Evolutionary conservation across 1,140 invertebrate species (phyloP).

Genomic region (Meloidogyne floridensis): DNA sequence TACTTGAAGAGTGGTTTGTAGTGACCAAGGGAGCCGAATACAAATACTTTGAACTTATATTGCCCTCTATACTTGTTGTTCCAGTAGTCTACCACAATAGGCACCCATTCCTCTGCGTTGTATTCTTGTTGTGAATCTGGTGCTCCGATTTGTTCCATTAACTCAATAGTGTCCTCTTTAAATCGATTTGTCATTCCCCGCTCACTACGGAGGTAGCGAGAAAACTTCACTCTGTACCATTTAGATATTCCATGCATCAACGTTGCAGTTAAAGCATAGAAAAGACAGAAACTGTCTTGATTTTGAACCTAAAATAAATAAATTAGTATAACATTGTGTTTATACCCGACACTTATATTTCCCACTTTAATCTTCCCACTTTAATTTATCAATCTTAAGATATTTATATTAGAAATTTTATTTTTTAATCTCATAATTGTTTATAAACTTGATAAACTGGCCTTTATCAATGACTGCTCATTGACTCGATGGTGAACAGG

Average conservation of each 20-base stretch:
- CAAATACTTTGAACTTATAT: conserved; percentile 11
- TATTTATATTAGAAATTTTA: too few relatives aligned
- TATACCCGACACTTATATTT: background rate
- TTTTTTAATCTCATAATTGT: too few relatives aligned
- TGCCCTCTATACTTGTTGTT: background rate
- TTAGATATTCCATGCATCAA: too few relatives aligned
- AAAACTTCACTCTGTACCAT: too few relatives aligned
- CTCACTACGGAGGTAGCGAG: too few relatives aligned
- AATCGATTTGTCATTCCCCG: too few relatives aligned
- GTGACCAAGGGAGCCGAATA: background rate
- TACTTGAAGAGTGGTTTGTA: conserved; percentile 1
- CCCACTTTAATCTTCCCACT: background rate
- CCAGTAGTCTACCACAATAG: conserved; percentile 8
- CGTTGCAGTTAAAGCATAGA: background rate
- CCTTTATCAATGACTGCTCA: too few relatives aligned
- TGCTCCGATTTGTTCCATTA: background rate
- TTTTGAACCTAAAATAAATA: background rate
- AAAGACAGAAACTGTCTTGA: conserved; percentile 2
- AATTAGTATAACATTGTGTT: background rate
- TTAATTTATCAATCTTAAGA: too few relatives aligned
- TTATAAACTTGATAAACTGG: too few relatives aligned
- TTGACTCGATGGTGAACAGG: too few relatives aligned
- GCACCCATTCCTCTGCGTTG: background rate
- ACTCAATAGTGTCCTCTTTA: background rate
- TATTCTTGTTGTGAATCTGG: background rate